Percentiles rank a stretch among this genome's conserved stretches.
These are phyloP conservation scores for Clupea harengus DNA, from an alignment of 2,113 vertebrate genomes.

Conservation along the genomic window DNA sequence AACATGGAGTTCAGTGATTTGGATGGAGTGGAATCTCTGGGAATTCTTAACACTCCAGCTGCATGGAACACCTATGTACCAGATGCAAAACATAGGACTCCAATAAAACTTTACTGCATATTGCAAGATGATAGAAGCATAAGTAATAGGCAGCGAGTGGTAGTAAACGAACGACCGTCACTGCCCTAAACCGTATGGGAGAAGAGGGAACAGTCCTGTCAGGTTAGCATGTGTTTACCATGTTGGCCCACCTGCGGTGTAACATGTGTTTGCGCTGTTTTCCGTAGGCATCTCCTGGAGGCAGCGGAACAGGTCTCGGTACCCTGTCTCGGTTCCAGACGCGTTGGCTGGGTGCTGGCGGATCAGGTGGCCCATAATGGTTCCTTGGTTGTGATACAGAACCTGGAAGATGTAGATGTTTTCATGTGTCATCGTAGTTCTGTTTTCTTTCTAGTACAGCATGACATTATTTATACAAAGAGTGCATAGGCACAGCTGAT, in stretches of 20 bases:
- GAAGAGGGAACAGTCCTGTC: not conserved
- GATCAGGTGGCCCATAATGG: slow-evolving; percentile 60
- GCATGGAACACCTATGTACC: not conserved
- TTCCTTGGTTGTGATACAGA: slow-evolving; percentile 53
- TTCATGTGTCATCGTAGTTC: slow-evolving; percentile 39
- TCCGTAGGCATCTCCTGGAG: slow-evolving; percentile 54
- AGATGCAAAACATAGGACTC: not conserved
- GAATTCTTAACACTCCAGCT: not conserved
- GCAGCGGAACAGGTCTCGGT: slow-evolving; percentile 52
- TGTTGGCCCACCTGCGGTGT: slow-evolving; percentile 61
- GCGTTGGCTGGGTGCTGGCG: slow-evolving; percentile 42
- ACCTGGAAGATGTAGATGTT: slow-evolving; percentile 55
- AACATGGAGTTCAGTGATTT: too few species aligned
- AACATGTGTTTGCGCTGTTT: slow-evolving; percentile 53
- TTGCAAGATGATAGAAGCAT: not conserved
- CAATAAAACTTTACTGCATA: slow-evolving; percentile 8
- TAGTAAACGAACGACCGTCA: slow-evolving; percentile 8
- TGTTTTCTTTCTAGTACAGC: slow-evolving; percentile 41
- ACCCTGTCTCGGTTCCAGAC: slow-evolving; percentile 22
- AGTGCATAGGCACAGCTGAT: slow-evolving; percentile 22
- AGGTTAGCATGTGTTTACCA: not conserved
- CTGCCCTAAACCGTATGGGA: not conserved
- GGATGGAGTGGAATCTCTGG: not conserved
- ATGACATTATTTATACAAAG: slow-evolving; percentile 47
- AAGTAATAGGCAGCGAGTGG: not conserved